Percentiles rank a stretch among this genome's conserved stretches.
These are phyloP conservation scores for Danio choprae DNA, from an alignment of 2,797 vertebrate species.

Conservation along the genomic window DNA sequence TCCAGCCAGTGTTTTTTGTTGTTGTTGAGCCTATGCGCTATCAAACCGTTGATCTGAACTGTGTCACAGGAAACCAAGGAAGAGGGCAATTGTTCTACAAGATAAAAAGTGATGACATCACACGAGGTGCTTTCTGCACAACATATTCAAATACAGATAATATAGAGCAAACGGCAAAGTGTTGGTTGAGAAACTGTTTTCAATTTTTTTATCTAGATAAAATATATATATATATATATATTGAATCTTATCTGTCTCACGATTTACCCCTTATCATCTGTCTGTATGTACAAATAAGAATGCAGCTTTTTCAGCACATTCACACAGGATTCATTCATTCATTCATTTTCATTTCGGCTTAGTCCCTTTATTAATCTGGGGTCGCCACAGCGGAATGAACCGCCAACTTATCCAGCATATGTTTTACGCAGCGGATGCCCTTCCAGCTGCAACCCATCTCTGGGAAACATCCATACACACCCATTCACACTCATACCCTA, in stretches of 20 bases:
- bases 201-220: no score
- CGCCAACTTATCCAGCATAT: no score
- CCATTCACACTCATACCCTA: no score
- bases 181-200: neutral
- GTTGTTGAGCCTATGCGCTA: constrained; percentile 71
- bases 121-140: constrained; percentile 61
- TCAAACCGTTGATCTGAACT: constrained; percentile 62
- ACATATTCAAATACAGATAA: constrained; percentile 8
- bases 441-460: no score
- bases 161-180: neutral
- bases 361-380: no score
- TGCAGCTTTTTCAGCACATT: neutral
- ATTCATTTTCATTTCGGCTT: no score
- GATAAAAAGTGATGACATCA: constrained; percentile 78
- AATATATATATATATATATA: no score
- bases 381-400: no score
- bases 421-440: no score
- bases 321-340: no score
- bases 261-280: neutral
- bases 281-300: neutral
- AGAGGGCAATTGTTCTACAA: constrained; percentile 80
- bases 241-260: neutral
- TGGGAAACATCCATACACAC: no score
- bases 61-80: constrained; percentile 81
- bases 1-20: constrained; percentile 36